phyloP scores from a whole-genome alignment of 2,797 vertebrate genomes.

The Leucoraja ocellata region DNA sequence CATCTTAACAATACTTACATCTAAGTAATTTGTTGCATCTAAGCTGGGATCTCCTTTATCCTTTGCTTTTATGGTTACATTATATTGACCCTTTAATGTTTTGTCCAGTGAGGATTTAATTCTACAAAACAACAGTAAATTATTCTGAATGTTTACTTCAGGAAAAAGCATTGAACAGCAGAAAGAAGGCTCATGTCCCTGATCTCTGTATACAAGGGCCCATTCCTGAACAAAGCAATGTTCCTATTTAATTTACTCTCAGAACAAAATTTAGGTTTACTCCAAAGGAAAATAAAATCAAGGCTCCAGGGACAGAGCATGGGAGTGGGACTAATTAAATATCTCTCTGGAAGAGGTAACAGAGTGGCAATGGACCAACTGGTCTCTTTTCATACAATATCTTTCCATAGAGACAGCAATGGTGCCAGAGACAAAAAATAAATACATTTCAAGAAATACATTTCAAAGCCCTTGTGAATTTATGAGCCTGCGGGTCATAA shows the following conservation, averaged over 20 bases:
- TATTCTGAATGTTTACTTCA: background rate
- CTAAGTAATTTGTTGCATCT: conserved; percentile 45
- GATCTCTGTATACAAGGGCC: background rate
- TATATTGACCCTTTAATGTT: conserved; percentile 70
- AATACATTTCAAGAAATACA: background rate
- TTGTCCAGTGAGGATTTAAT: conserved; percentile 59
- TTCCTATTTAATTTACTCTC: background rate
- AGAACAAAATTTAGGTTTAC: background rate
- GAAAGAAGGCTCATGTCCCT: background rate
- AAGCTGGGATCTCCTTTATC: conserved; percentile 52
- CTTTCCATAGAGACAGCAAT: background rate
- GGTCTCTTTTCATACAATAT: background rate
- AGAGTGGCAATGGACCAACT: background rate
- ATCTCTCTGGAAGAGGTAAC: background rate
- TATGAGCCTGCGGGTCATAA: background rate
- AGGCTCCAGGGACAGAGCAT: background rate
- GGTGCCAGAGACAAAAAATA: background rate
- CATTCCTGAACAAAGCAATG: too few relatives aligned
- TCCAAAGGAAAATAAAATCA: background rate
- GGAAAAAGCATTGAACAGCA: background rate
- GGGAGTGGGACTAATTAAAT: background rate
- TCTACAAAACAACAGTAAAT: conserved; percentile 50
- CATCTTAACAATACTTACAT: conserved; percentile 48
- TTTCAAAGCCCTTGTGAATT: background rate
- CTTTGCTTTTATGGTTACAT: conserved; percentile 64